phyloP scores from a whole-genome alignment of 2,888 invertebrate genomes.

The Parnassius mnemosyne region DNA sequence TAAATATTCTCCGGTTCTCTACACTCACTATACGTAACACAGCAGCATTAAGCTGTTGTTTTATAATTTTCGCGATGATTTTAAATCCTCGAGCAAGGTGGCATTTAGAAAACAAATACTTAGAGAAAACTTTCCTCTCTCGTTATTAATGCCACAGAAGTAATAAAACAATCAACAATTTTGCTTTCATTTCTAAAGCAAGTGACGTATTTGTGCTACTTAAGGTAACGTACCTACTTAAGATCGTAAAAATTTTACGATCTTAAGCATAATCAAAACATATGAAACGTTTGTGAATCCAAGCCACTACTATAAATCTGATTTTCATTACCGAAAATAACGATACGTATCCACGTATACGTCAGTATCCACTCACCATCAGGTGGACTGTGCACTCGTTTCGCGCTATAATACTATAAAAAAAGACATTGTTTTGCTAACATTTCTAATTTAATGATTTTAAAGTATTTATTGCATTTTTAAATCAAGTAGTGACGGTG shows the following conservation, averaged over 20 bases:
- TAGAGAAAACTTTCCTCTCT: too few species aligned
- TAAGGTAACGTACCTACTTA: slow-evolving; percentile 48
- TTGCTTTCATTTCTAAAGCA: slow-evolving; percentile 22
- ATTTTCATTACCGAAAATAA: slow-evolving; percentile 36
- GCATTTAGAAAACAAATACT: too few species aligned
- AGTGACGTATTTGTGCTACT: slow-evolving; percentile 50
- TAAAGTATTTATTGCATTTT: too few species aligned
- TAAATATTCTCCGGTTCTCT: too few species aligned
- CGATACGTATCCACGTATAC: too few species aligned
- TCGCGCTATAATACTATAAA: too few species aligned
- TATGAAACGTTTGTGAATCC: slow-evolving; percentile 58
- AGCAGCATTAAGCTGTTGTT: not conserved
- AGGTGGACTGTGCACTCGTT: too few species aligned
- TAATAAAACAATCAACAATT: slow-evolving; percentile 3
- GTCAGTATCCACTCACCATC: too few species aligned
- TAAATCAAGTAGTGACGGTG: too few species aligned
- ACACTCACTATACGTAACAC: not conserved
- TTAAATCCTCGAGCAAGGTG: too few species aligned
- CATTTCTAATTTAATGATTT: too few species aligned
- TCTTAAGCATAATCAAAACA: slow-evolving; percentile 57
- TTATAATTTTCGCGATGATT: not conserved
- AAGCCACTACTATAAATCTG: slow-evolving; percentile 58
- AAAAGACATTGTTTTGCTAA: too few species aligned
- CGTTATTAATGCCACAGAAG: not conserved
- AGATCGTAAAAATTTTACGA: slow-evolving; percentile 70